Conservation (phyloP, 2,113 vertebrate genomes). For the Pontoporia blainvillei region DNA sequence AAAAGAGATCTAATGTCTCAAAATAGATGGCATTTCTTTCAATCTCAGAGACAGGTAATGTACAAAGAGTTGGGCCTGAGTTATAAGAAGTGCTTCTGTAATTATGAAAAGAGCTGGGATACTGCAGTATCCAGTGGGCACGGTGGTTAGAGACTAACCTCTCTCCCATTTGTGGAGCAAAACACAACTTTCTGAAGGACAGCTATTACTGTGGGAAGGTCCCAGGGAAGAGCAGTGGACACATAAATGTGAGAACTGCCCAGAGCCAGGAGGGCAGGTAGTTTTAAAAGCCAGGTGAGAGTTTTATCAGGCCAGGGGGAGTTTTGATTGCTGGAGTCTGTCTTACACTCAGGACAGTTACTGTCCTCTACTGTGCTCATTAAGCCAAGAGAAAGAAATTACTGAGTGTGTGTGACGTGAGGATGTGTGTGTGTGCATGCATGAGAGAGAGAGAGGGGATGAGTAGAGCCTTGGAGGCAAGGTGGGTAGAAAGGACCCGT, state of each 20-base stretch:
- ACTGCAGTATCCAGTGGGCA: not conserved
- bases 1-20: not conserved
- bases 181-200: not conserved
- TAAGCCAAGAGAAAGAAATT: not conserved
- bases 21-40: not conserved
- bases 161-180: not conserved
- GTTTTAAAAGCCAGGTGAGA: conserved; percentile 19
- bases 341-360: not conserved
- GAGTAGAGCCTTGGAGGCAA: not conserved
- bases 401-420: too few species aligned
- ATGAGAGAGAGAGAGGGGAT: not conserved
- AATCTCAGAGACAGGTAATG: not conserved
- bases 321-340: not conserved
- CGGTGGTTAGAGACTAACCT: not conserved
- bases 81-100: not conserved
- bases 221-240: not conserved
- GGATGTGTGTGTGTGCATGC: not conserved
- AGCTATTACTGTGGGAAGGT: not conserved
- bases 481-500: not conserved
- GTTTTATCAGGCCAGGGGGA: conserved; percentile 22
- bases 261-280: not conserved
- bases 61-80: not conserved
- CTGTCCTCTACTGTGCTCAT: not conserved
- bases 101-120: not conserved
- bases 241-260: conserved; percentile 14